Conservation (phyloP, 2,888 invertebrate species). For the Phengaris alcon region DNA sequence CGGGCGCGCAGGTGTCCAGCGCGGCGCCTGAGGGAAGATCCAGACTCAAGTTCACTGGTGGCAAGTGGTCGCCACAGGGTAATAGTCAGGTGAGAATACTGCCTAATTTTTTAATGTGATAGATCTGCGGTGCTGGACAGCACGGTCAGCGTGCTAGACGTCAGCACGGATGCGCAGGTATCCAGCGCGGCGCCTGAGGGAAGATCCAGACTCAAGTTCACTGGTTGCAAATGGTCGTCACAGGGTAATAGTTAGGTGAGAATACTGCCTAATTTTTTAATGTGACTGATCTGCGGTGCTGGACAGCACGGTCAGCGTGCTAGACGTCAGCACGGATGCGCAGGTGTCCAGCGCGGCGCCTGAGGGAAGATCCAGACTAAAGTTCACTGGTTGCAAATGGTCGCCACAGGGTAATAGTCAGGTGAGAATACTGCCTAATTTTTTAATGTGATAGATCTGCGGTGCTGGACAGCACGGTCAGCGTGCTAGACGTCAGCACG, state of each 20-base stretch:
- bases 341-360: constrained; percentile 67
- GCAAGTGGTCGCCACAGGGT: constrained; percentile 97
- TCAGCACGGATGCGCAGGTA: constrained; percentile 74
- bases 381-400: constrained; percentile 94
- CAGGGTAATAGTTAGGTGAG: constrained; percentile 87
- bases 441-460: too few species aligned
- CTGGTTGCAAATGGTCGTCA: constrained; percentile 96
- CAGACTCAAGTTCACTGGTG: constrained; percentile 88
- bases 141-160: constrained; percentile 87
- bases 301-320: constrained; percentile 87
- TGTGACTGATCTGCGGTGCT: constrained; percentile 63
- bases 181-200: constrained; percentile 76
- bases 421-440: constrained; percentile 49
- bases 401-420: constrained; percentile 93
- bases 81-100: constrained; percentile 81
- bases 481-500: constrained; percentile 86
- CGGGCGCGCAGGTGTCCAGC: constrained; percentile 64
- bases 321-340: constrained; percentile 83
- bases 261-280: too few species aligned
- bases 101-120: too few species aligned
- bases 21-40: constrained; percentile 82
- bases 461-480: constrained; percentile 86
- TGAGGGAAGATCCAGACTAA: constrained; percentile 85
- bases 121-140: constrained; percentile 81
- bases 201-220: constrained; percentile 88